Conservation (phyloP, 2,797 vertebrate genomes). For the Galago senegalensis region DNA sequence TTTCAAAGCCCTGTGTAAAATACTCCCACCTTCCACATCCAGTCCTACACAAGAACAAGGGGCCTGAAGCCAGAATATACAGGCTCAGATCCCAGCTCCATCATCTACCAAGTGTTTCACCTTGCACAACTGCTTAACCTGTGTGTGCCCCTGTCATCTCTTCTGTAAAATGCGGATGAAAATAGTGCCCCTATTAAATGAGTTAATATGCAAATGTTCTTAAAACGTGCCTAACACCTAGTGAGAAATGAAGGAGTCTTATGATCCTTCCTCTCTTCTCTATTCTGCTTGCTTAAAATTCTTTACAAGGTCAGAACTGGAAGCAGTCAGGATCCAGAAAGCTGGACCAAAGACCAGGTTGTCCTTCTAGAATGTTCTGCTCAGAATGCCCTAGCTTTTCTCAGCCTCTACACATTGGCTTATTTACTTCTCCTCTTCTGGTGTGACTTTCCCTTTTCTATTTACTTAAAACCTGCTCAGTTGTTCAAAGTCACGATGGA, state of each 20-base stretch:
- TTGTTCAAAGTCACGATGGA: not conserved
- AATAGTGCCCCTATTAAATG: not conserved
- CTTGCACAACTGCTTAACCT: not conserved
- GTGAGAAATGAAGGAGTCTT: not conserved
- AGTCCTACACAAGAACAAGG: not conserved
- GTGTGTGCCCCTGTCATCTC: not conserved
- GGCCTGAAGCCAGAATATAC: not conserved
- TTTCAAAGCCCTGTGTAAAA: not conserved
- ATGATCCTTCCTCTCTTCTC: not conserved
- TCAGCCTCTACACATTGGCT: not conserved
- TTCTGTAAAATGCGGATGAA: not conserved
- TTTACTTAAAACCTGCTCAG: not conserved
- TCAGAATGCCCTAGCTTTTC: not conserved
- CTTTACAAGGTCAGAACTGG: conserved; percentile 8
- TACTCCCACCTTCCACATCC: not conserved
- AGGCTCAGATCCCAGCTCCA: not conserved
- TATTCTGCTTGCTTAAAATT: not conserved
- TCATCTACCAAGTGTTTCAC: not conserved
- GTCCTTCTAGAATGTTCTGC: not conserved
- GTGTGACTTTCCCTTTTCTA: not conserved
- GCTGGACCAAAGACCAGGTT: not conserved
- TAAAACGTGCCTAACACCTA: not conserved
- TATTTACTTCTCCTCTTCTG: not conserved
- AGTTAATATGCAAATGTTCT: not conserved
- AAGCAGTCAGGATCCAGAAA: conserved; percentile 22